Evolutionary conservation across 1,140 invertebrate genomes (phyloP), one percentile per base, ranked within the genome.

Genomic region (Planococcus citri): DNA sequence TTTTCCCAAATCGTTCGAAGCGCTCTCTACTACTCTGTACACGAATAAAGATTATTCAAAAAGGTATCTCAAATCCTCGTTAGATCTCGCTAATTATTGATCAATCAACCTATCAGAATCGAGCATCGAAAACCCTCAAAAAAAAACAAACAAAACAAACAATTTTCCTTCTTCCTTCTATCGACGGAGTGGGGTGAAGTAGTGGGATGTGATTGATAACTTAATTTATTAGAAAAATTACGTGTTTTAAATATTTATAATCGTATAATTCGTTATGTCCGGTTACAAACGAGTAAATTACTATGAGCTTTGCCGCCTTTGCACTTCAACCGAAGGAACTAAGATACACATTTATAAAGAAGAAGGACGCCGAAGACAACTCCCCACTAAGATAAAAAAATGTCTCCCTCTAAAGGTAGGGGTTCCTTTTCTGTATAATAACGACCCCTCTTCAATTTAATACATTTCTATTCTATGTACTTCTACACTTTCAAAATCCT

Each of bases 291-390:
- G 83, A 72, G 86, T 87, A 10, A 87, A 86, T 77, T 88, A 85
- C 76, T 86, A 86, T 74, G 86, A 87, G 78, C 78, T 88, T 68
- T 88, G 86, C 74, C 80, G 86, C 73, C 79, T 87, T 51, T 87
- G 86, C 76, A 86, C 86, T 14, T 83, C 82, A 29, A 86, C 83
- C 74, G 83, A 83, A 71, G 84, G 85, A 68, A 80, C 76, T 71
- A 87, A 85, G 77, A 82, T 85, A 70, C 82, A 87, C 74, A 85
- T 87, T 70, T 88, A 85, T 73, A 82, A 84, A 12, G 81, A 84
- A 25, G 85, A 87, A 73, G 85, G 86, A 24, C 80, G 82, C 27
- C 82, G 82, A 73, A 81, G 84, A 72, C 84, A 86, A 73, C 76
- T 88, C 6, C 81, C 82, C 72, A 80, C 78, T 17, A 88, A 87